Base-by-base conservation (phyloP, 2,797 vertebrate species). In the Onychomys arenicola region DNA sequence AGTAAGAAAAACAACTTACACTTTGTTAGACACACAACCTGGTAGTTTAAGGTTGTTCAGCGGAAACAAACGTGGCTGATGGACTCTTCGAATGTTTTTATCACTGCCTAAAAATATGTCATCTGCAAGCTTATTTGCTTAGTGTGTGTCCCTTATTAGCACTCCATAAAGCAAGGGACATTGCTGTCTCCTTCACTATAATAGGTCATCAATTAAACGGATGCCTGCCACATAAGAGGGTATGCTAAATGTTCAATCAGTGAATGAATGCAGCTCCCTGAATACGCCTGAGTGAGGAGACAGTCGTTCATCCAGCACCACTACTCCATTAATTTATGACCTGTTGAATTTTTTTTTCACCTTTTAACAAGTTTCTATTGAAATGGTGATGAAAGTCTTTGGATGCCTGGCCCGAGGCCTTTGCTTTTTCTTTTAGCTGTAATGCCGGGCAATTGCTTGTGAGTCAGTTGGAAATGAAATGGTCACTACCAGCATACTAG, bases 11-110 rank as follows among this genome's bases (percentile, higher is more conserved):
- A 75, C n/a, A 43, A 43, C 16, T 49, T 69, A n/a, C 16, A 85
- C 73, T 80, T 75, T 57, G n/a, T 83, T 75, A 67, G 16, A 93
- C 73, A 82, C 89, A 37, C 32, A 12, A n/a, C 40, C 57, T 82
- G 10, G 8, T 59, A 61, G 71, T 69, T 92, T 92, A 86, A 21
- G 21, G 46, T 87, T 86, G 84, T 93, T 10, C 23, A 29, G 40
- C 5, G 52, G 27, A 63, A 92, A 13, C 63, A 96, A 88, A 92
- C 16, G 27, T 93, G 75, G 84, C 32, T 69, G 57, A 85, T 93
- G 23, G 59, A 40, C 32, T 82, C 67, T 49, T 27, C 59, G 76
- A 73, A 82, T 52, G 67, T 27, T 67, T 29, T 59, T 34, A 61
- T 46, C 46, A 25, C 37, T 61, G 9, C 10, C 55, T 59, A 59